Base-by-base conservation (phyloP, 2,113 vertebrate genomes). In the Opisthocomus hoazin region DNA sequence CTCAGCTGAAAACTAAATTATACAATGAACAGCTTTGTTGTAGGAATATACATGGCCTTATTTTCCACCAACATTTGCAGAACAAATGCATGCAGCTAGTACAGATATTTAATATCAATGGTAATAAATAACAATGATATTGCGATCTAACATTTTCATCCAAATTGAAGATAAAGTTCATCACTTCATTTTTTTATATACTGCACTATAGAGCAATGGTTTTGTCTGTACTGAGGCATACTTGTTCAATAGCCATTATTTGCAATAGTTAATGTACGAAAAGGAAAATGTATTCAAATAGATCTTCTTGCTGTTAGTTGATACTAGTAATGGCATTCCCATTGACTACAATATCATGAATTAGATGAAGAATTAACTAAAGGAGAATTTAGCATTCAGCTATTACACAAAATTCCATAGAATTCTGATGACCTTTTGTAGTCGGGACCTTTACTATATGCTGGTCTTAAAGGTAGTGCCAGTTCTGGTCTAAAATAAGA, bases 1-100 rank as follows among this genome's bases (percentile, higher is more conserved):
- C 91, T 97, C 97, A 97, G 94, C 96, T 97, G 97, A 97, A 97
- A 98, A 97, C 95, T 94, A 98, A 98, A 97, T 97, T 98, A 97
- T 94, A 91, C 95, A 97, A 97, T 96, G 95, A 98, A 96, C 97
- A 97, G 93, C 96, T 98, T 97, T 97, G 95, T 91, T 97, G 75
- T 92, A 97, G 97, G 96, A 97, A 92, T 97, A 96, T 97, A 89
- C 88, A 96, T 97, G 95, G 90, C 94, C 96, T 97, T 97, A 96
- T 95, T 91, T 97, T 96, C 91, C 78, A 96, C 54, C 60, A 91
- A n/a, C 15, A 32, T 94, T 97, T 96, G 78, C 77, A 96, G 94
- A 98, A 97, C 50, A 94, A 95, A 83, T 0, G 8, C 89, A 89
- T 65, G 57, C 74, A 85, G 61, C 57, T 95, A 65, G 87, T 87